phyloP scores from a whole-genome alignment of 2,113 vertebrate species.

The Nothobranchius furzeri region DNA sequence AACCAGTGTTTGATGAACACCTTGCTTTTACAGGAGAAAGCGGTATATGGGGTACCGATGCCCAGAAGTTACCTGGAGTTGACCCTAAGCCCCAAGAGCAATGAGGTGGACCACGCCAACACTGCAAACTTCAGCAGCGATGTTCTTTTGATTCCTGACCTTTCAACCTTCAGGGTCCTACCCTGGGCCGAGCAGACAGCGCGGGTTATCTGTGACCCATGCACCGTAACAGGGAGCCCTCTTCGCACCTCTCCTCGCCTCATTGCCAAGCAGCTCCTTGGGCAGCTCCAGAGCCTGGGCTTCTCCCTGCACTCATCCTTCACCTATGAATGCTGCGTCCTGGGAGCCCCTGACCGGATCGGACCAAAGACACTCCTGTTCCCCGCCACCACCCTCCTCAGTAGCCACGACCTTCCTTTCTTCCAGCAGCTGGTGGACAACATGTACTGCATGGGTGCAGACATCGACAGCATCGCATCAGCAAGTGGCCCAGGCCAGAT shows the following conservation, averaged over 20 bases:
- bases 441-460: slow-evolving; percentile 89
- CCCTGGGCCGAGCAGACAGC: slow-evolving; percentile 91
- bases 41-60: slow-evolving; percentile 86
- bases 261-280: slow-evolving; percentile 87
- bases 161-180: slow-evolving; percentile 86
- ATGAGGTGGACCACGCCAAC: slow-evolving; percentile 84
- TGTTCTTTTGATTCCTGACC: slow-evolving; percentile 89
- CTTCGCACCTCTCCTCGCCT: slow-evolving; percentile 88
- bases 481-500: slow-evolving; percentile 89
- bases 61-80: slow-evolving; percentile 91
- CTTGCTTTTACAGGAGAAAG: slow-evolving; percentile 85
- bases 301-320: slow-evolving; percentile 88
- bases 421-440: slow-evolving; percentile 90
- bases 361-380: slow-evolving; percentile 89
- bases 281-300: slow-evolving; percentile 83
- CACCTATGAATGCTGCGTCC: slow-evolving; percentile 91
- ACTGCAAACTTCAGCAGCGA: slow-evolving; percentile 88
- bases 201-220: slow-evolving; percentile 92
- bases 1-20: background rate
- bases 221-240: slow-evolving; percentile 82
- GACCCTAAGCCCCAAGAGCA: slow-evolving; percentile 84
- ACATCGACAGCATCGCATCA: slow-evolving; percentile 90
- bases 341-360: slow-evolving; percentile 84
- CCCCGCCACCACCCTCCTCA: slow-evolving; percentile 86
- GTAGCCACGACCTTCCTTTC: slow-evolving; percentile 88